Evolutionary conservation across 2,113 vertebrate genomes (phyloP).

Genomic region (Micronisus gabar): DNA sequence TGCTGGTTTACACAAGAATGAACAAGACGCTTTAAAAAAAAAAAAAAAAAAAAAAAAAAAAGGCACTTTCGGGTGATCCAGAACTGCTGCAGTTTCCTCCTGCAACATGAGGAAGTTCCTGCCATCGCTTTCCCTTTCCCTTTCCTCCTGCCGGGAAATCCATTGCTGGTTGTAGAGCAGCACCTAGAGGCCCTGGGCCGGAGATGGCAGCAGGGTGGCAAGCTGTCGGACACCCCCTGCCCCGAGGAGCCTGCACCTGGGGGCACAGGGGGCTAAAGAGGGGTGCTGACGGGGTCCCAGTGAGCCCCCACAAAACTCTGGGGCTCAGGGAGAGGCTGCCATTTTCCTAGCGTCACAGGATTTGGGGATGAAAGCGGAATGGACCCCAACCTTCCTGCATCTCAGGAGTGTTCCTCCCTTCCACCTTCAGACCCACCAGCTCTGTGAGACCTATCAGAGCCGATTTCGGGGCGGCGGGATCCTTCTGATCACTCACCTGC

Average conservation of each 20-base stretch:
- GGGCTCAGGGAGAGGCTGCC: not conserved
- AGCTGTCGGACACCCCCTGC: not conserved
- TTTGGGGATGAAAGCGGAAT: not conserved
- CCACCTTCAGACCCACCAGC: fast-evolving
- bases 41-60: not conserved
- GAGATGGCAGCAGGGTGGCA: not conserved
- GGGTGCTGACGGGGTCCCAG: not conserved
- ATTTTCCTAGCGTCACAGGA: not conserved
- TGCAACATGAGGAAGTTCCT: not conserved
- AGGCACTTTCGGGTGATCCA: not conserved
- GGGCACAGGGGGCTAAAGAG: not conserved
- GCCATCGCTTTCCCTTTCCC: not conserved
- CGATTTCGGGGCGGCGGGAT: not conserved
- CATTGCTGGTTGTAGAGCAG: conserved; percentile 48
- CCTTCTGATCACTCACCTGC: not conserved
- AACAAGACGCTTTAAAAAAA: not conserved
- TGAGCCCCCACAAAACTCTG: not conserved
- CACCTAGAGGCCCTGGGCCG: conserved; percentile 43
- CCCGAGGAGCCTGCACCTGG: not conserved
- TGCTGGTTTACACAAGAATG: not conserved
- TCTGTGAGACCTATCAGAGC: not conserved
- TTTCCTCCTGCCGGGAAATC: not conserved
- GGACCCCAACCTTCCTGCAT: not conserved
- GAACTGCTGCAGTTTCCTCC: not conserved
- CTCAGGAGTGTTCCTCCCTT: fast-evolving